Conservation (phyloP, 2,888 invertebrate species). For the Caprella mutica region DNA sequence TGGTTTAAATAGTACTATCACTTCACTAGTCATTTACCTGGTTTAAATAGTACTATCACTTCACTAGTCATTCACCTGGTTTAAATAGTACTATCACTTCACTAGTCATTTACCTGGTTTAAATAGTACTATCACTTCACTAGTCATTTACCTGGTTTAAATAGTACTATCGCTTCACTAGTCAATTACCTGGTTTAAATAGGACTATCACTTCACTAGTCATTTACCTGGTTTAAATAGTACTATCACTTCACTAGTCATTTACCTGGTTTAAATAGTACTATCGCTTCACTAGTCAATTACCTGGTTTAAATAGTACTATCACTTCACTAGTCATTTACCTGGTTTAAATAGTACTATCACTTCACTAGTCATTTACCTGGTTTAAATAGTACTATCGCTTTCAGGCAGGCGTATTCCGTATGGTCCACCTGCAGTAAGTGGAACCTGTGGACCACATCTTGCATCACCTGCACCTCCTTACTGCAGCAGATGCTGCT, state of each 20-base stretch:
- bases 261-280: background rate
- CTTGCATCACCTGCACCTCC: conserved; percentile 47
- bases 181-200: background rate
- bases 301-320: background rate
- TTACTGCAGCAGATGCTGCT: too few species aligned
- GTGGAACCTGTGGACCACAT: conserved; percentile 54
- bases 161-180: background rate
- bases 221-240: background rate
- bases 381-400: conserved; percentile 65
- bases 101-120: background rate
- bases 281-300: background rate
- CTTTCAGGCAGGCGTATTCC: conserved; percentile 75
- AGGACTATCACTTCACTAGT: background rate
- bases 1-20: too few species aligned
- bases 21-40: background rate
- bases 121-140: too few species aligned
- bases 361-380: conserved; percentile 52
- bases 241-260: too few species aligned
- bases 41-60: background rate
- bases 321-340: background rate
- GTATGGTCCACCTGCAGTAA: conserved; percentile 61
- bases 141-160: background rate
- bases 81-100: background rate
- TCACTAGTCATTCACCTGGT: background rate
- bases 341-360: too few species aligned